These are phyloP conservation scores for Globodera ellingtonae DNA, from an alignment of 1,140 invertebrate species.

Conservation along the genomic window DNA sequence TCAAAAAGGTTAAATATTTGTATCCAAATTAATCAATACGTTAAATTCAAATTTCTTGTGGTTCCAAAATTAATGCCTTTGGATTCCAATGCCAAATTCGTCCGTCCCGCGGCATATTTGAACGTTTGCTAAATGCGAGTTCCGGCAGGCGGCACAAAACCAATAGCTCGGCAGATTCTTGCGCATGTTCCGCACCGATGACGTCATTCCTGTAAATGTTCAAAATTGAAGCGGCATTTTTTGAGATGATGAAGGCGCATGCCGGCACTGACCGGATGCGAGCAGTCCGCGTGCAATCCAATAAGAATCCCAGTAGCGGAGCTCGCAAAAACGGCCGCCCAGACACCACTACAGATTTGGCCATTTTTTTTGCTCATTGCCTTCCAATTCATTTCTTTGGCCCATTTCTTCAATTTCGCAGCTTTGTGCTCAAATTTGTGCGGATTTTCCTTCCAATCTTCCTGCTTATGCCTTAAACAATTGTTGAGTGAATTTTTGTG, in stretches of 20 bases:
- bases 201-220: background rate
- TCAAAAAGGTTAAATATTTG: no score
- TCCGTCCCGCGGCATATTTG: conserved; percentile 54
- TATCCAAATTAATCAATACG: no score
- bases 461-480: background rate
- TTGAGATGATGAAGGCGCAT: no score
- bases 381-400: conserved; percentile 28
- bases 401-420: background rate
- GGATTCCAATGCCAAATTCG: no score
- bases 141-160: conserved; percentile 4
- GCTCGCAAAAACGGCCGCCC: conserved; percentile 71
- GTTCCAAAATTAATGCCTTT: no score
- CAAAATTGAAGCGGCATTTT: no score
- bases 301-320: no score
- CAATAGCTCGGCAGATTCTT: conserved; percentile 42
- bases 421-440: conserved; percentile 2
- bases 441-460: conserved; percentile 14
- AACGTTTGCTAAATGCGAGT: conserved; percentile 11
- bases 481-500: no score
- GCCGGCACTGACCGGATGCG: background rate
- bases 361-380: conserved; percentile 66
- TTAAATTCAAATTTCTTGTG: no score
- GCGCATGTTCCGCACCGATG: conserved; percentile 9
- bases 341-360: conserved; percentile 88
- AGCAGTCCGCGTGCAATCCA: conserved; percentile 83